Conservation (phyloP, 2,888 invertebrate species). For the Dynastes tityus region DNA sequence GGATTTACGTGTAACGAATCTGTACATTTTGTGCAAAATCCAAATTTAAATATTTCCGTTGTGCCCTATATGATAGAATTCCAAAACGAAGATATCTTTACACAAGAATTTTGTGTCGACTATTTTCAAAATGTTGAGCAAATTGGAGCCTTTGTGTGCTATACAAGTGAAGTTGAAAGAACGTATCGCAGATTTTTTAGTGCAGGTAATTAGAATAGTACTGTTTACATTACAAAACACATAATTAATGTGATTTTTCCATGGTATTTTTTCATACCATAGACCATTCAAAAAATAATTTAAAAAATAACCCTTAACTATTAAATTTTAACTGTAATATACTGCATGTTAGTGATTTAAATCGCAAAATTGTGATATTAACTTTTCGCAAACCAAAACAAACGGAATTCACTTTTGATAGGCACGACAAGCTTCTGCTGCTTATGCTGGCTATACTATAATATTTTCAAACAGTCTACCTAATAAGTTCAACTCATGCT, state of each 20-base stretch:
- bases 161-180: conserved; percentile 31
- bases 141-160: conserved; percentile 48
- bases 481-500: too few relatives aligned
- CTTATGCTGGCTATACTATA: too few relatives aligned
- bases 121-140: conserved; percentile 49
- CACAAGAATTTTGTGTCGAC: conserved; percentile 52
- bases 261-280: too few relatives aligned
- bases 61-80: conserved; percentile 38
- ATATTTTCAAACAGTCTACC: too few relatives aligned
- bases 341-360: background rate
- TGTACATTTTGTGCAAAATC: conserved; percentile 41
- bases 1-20: conserved; percentile 48
- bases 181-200: conserved; percentile 39
- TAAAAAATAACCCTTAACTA: too few relatives aligned
- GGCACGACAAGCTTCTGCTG: too few relatives aligned
- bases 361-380: background rate
- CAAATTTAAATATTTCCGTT: conserved; percentile 37
- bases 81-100: background rate
- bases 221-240: background rate
- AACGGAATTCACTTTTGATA: too few relatives aligned
- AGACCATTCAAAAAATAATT: too few relatives aligned
- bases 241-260: too few relatives aligned
- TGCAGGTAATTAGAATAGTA: conserved; percentile 48
- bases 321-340: too few relatives aligned
- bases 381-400: background rate